These are phyloP conservation scores for Coilia nasus DNA, from an alignment of 2,797 vertebrate species.

Conservation along the genomic window DNA sequence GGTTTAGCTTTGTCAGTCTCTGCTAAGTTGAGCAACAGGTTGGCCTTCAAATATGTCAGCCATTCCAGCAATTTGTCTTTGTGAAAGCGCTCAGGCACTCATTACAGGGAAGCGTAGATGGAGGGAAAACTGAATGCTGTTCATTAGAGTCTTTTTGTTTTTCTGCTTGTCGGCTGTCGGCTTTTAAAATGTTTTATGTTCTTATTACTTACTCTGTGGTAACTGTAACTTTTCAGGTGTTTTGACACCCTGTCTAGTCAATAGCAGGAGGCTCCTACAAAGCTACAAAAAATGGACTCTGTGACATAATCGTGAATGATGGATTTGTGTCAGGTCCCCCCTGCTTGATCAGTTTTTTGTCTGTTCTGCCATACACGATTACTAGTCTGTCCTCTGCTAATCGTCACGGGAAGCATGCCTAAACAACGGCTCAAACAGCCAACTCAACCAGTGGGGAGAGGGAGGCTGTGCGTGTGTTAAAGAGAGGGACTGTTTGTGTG, in stretches of 20 bases:
- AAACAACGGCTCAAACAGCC: constrained; percentile 9
- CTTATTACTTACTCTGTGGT: background rate
- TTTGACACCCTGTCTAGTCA: background rate
- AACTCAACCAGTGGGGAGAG: background rate
- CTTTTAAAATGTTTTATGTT: background rate
- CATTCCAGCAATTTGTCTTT: background rate
- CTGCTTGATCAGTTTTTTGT: constrained; percentile 14
- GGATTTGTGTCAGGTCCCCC: constrained; percentile 15
- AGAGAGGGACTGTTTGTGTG: background rate
- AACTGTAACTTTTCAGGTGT: background rate
- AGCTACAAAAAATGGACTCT: background rate
- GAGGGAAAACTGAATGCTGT: background rate
- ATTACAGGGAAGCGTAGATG: background rate
- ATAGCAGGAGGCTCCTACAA: background rate
- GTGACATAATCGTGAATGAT: constrained; percentile 14
- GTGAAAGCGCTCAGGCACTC: constrained; percentile 7
- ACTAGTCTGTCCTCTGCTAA: constrained; percentile 3
- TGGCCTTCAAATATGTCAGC: constrained; percentile 17
- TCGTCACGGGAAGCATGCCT: constrained; percentile 13
- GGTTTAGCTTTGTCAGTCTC: constrained; percentile 17
- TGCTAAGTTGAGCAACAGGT: constrained; percentile 23
- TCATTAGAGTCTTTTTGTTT: background rate
- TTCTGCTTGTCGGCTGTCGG: background rate
- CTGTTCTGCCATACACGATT: constrained; percentile 22
- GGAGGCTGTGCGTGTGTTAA: background rate